Percentiles rank a stretch among this genome's conserved stretches.
phyloP scores from a whole-genome alignment of 2,113 vertebrate species.

The Dunckerocampus dactyliophorus region DNA sequence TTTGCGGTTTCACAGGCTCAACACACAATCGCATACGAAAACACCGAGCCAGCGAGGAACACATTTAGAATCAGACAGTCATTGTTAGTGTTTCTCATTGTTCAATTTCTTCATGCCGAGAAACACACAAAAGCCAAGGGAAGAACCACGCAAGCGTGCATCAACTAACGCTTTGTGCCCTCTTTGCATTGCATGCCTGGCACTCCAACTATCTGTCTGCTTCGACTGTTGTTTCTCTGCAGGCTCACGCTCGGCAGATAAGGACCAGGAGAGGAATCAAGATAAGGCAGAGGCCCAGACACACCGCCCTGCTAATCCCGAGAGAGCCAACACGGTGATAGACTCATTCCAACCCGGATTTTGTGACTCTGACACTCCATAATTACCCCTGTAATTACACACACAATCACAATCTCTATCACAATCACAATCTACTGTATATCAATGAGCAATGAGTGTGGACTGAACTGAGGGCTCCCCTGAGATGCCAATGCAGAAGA shows the following conservation, averaged over 20 bases:
- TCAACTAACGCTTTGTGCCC: constrained; percentile 3
- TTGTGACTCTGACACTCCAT: constrained; percentile 64
- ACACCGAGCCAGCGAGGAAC: constrained; percentile 33
- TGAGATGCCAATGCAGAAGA: constrained; percentile 30
- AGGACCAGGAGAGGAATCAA: constrained; percentile 52
- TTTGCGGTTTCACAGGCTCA: constrained; percentile 36
- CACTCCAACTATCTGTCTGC: constrained; percentile 64
- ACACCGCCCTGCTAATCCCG: constrained; percentile 34
- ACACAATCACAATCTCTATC: constrained; percentile 69
- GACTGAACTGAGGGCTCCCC: constrained; percentile 53
- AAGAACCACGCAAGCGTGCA: constrained; percentile 9
- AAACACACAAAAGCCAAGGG: constrained; percentile 24
- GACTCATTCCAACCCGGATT: constrained; percentile 59
- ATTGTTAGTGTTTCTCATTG: constrained; percentile 12
- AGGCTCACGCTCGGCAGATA: constrained; percentile 70
- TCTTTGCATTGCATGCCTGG: constrained; percentile 60
- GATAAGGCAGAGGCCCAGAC: constrained; percentile 61
- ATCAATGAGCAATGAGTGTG: constrained; percentile 69
- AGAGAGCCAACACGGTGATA: constrained; percentile 55
- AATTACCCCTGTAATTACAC: constrained; percentile 60
- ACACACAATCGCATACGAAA: constrained; percentile 48
- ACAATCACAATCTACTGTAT: neutral
- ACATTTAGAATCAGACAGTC: neutral
- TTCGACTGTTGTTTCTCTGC: constrained; percentile 61
- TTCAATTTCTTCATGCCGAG: constrained; percentile 14